Conservation (phyloP, 1,140 invertebrate species). For the Phymastichus coffea region DNA sequence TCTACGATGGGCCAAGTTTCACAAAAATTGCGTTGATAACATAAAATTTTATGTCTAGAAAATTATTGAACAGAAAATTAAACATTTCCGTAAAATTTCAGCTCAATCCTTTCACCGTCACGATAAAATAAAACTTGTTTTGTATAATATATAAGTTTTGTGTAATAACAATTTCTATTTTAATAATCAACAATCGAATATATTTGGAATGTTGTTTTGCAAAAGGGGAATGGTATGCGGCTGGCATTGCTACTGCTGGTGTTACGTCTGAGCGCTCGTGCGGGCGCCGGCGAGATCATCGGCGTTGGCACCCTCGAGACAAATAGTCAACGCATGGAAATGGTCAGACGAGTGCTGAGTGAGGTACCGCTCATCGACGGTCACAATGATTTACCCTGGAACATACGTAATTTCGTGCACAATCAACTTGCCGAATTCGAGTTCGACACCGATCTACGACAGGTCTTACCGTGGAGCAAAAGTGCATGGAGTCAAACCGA, state of each 20-base stretch:
- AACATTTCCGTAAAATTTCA: too few relatives aligned
- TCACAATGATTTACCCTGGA: constrained; percentile 86
- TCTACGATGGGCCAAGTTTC: too few relatives aligned
- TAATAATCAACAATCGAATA: too few relatives aligned
- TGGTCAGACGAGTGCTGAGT: constrained; percentile 57
- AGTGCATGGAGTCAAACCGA: constrained; percentile 80
- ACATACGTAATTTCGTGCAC: constrained; percentile 76
- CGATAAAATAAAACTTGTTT: too few relatives aligned
- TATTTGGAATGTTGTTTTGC: too few relatives aligned
- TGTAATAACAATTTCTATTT: too few relatives aligned
- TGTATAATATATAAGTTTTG: too few relatives aligned
- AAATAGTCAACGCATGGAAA: constrained; percentile 53
- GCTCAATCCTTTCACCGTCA: too few relatives aligned
- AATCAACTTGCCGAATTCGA: constrained; percentile 74
- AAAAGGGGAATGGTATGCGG: too few relatives aligned
- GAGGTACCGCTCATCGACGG: constrained; percentile 63
- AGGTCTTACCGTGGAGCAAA: constrained; percentile 72
- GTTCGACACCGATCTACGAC: constrained; percentile 68
- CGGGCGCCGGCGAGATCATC: constrained; percentile 43
- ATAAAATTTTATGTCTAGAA: too few relatives aligned
- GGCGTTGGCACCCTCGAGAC: constrained; percentile 33
- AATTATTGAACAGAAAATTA: too few relatives aligned
- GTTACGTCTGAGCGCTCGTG: constrained; percentile 40
- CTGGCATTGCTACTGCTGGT: constrained; percentile 40
- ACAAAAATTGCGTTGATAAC: too few relatives aligned